Percentiles rank a stretch among this genome's conserved stretches.
These are phyloP conservation scores for Troides oblongomaculatus DNA, from an alignment of 2,888 invertebrate species.

Conservation along the genomic window DNA sequence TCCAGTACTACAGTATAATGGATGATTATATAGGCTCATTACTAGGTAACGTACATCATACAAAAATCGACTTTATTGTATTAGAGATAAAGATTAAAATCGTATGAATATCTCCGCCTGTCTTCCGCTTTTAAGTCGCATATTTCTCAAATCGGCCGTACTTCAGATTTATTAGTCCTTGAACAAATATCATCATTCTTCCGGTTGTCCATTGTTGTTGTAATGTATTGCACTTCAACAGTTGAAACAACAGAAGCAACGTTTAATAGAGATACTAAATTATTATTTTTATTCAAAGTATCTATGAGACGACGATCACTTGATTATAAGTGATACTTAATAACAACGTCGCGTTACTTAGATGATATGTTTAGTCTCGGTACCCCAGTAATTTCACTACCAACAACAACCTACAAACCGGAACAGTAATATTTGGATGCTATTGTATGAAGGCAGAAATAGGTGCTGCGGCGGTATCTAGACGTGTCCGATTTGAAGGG, in stretches of 20 bases:
- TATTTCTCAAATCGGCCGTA: not conserved
- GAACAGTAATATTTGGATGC: no score
- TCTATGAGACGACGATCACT: no score
- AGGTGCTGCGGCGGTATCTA: no score
- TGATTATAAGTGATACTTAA: no score
- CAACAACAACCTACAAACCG: no score
- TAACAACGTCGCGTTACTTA: no score
- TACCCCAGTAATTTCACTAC: no score
- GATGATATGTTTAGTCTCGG: no score
- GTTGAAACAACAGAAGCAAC: not conserved
- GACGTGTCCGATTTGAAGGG: no score
- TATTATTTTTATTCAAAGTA: no score
- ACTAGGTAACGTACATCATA: not conserved
- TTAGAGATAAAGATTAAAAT: not conserved
- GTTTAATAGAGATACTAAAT: no score
- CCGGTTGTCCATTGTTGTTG: not conserved
- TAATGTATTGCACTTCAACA: not conserved
- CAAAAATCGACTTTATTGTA: not conserved
- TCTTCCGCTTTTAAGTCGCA: not conserved
- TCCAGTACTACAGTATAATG: constrained; percentile 2
- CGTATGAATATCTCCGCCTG: not conserved
- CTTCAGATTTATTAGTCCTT: not conserved
- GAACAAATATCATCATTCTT: constrained; percentile 3
- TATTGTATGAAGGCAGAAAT: no score
- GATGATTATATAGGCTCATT: constrained; percentile 7